Base-by-base conservation (phyloP, 2,113 vertebrate species). In the Piprites chloris region DNA sequence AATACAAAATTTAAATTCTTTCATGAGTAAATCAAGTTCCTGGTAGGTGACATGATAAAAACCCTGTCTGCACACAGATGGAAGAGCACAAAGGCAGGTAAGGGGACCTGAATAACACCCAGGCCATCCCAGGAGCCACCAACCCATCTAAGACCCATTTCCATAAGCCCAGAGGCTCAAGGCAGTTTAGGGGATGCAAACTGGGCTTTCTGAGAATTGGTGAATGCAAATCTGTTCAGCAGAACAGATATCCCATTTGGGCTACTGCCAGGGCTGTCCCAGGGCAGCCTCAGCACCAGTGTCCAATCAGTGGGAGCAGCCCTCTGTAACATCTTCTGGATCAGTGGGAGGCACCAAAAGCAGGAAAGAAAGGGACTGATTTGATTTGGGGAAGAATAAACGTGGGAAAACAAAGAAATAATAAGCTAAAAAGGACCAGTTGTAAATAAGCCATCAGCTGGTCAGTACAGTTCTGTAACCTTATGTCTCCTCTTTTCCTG, bases 231-330 rank as follows among this genome's bases (percentile, higher is more conserved):
- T 53, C 8, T 61, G 9, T 46, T 69, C 46, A 59, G 46, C 74
- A 44, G 44, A 84, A 75, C 12, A 59, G 30, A 75, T 27, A 69
- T 16, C 14, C n/a, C 0, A 0, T 58, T 2, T 69, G 27, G 17
- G 21, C 30, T 83, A 37, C 42, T 72, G 65, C 28, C 37, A 65
- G 44, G 33, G 47, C 47, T 91, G 28, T 35, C 49, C 39, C 37
- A 69, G 1, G 2, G 23, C 20, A 15, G 2, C 23, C 44, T 55
- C 52, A 76, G 35, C 28, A 41, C 46, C 0, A 0, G 20, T 8
- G 32, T 55, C 50, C 44, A 18, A 32, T 27, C 56, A 65, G 17
- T 6, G 14, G 14, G 12, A 56, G 35, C 3, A 4, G 62, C 35
- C 50, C 56, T 44, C 39, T 6, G 3, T 76, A 69, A 39, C 20